These are phyloP conservation scores for Tupaia tana DNA, from an alignment of 2,113 vertebrate species.

Conservation along the genomic window DNA sequence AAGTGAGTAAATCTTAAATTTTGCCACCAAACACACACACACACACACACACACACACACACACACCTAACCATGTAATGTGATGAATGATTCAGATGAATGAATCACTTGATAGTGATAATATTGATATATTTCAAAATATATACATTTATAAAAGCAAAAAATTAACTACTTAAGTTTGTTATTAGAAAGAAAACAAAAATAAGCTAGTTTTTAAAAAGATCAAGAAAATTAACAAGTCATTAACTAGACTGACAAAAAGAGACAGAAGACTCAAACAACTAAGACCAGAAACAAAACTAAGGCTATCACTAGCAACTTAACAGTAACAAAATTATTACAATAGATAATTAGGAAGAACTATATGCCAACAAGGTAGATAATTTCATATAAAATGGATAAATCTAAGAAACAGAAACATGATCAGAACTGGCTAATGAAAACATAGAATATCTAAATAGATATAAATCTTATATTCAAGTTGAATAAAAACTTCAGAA, in stretches of 20 bases:
- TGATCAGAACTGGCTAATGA: neutral
- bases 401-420: neutral
- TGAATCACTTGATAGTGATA: neutral
- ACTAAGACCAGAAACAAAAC: too few relatives aligned
- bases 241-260: neutral
- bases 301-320: neutral
- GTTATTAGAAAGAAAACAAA: neutral
- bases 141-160: neutral
- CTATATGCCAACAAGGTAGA: neutral
- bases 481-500: neutral
- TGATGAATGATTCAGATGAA: neutral
- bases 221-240: neutral
- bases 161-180: neutral
- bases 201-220: neutral
- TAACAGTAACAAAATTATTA: neutral
- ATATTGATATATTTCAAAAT: neutral
- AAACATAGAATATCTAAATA: neutral
- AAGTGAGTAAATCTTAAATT: neutral
- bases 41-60: neutral
- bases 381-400: neutral
- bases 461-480: neutral
- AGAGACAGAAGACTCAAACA: too few relatives aligned
- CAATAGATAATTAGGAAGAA: neutral
- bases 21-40: neutral
- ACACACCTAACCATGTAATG: neutral